Evolutionary conservation across 2,797 vertebrate species (phyloP).

Genomic region (Pipistrellus nathusii): DNA sequence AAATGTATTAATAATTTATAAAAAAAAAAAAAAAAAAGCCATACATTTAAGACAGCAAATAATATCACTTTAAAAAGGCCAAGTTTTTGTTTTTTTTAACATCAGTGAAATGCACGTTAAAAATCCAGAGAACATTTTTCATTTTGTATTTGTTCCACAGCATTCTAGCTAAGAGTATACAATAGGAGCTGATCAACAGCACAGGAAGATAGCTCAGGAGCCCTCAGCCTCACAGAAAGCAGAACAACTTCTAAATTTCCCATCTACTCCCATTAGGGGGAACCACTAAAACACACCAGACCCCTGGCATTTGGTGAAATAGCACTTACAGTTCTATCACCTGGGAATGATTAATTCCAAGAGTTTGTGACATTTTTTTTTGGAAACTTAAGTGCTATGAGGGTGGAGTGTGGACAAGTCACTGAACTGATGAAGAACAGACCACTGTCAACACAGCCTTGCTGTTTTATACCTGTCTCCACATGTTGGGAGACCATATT

Average conservation of each 20-base stretch:
- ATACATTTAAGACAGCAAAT: constrained; percentile 45
- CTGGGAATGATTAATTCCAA: not conserved
- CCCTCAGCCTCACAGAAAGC: not conserved
- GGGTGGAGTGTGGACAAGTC: not conserved
- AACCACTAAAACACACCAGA: not conserved
- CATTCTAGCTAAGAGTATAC: not conserved
- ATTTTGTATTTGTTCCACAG: not conserved
- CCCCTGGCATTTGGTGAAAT: not conserved
- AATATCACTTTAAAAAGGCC: constrained; percentile 42
- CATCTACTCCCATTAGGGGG: not conserved
- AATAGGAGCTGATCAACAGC: not conserved
- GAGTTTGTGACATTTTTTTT: not conserved
- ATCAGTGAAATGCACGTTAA: not conserved
- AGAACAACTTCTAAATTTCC: not conserved
- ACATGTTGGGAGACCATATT: not conserved
- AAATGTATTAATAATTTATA: constrained; percentile 38
- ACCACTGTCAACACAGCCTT: not conserved
- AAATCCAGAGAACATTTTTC: not conserved
- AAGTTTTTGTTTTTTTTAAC: not conserved
- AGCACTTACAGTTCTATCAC: not conserved
- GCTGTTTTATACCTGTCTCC: not conserved
- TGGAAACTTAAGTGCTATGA: not conserved
- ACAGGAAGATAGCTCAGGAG: not conserved
- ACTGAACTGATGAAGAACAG: not conserved
- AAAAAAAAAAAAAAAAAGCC: too few species aligned